Evolutionary conservation across 2,797 vertebrate species (phyloP), one percentile per base, ranked within the genome.

Genomic region (Pygocentrus nattereri): DNA sequence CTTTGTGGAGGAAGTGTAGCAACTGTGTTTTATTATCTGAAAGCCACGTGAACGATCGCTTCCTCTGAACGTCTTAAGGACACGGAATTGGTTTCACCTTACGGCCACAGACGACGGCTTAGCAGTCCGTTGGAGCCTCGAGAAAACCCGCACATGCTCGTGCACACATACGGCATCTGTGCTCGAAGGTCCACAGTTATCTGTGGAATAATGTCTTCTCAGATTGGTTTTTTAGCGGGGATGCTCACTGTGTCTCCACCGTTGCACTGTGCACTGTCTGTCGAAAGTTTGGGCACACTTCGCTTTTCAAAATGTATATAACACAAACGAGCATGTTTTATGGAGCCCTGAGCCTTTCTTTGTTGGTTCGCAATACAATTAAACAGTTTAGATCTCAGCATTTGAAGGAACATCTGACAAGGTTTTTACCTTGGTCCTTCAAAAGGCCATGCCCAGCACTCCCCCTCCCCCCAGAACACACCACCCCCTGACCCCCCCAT

Each of bases 111-210:
- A 13, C 13, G 16, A 30, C 59, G 31, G 15, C 59, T 31, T 30
- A 62, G 18, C 67, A 69, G 41, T 47, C 27, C 34, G 49, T 13
- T 4, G 13, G n/a, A 59, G 56, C 12, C 52, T 54, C 52, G 56
- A 59, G 56, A 1, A 81, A 73, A 69, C 73, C 23, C 49, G 18
- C 18, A 30, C 23, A 69, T 41, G 56, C 34, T 38, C 62, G 44
- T 49, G 69, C 21, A 34, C 62, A 25, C 73, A 75, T 34, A 75
- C 56, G 62, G 12, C 13, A 1, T 23, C 64, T 67, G 30, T 8
- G 34, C 64, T 67, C 67, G 31, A 67, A 67, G 65, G 65, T 68
- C 31, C 25, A 15, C 65, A 41, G 65, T 69, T 47, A 47, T 69
- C 65, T 69, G 4, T 47, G n/a, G n/a, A 69, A 62, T 31, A 62